Evolutionary conservation across 2,797 vertebrate species (phyloP), one percentile per base, ranked within the genome.

Genomic region (Gymnopithys bicolor): DNA sequence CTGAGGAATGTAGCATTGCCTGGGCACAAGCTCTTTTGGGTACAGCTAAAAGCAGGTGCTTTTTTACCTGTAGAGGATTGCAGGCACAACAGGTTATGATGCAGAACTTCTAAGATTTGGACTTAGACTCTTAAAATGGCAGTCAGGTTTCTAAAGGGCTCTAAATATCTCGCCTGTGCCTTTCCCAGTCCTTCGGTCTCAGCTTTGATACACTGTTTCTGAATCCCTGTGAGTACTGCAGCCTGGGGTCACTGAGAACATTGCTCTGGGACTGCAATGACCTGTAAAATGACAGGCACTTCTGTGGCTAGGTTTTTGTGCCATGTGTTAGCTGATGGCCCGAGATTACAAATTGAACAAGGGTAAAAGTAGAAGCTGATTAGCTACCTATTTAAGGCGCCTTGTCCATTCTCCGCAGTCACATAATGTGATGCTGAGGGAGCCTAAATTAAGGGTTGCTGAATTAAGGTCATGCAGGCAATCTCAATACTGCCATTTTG

Each of bases 391-490:
- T 73, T 93, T 96, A 84, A 55, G 53, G 63, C 75, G 39, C 39
- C 62, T 83, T 78, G 73, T 78, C 69, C 58, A 33, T 91, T 93
- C 82, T 81, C 66, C 78, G 46, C 76, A 84, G 69, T 58, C 85
- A 48, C 62, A 84, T 74, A 92, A 94, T 84, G 56, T 1, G 15
- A 17, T 0, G 0, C 82, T 30, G 55, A 84, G 63, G 59, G 69
- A 87, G 41, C 45, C 59, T 66, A 55, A 95, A 92, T 95, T 90
- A 96, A 70, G 45, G 60, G 41, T 39, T 93, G 64, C 84, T 87
- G 84, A 92, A 78, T 94, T 94, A 86, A 91, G 93, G 85, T 94
- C 77, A 82, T 23, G 17, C 59, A 63, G 86, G 39, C 70, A 94
- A 63, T 63, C 19, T 84, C 70, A 92, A 56, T 76, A 52, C 33